Base-by-base conservation (phyloP, 2,888 invertebrate species). In the Aporophyla lueneburgensis region DNA sequence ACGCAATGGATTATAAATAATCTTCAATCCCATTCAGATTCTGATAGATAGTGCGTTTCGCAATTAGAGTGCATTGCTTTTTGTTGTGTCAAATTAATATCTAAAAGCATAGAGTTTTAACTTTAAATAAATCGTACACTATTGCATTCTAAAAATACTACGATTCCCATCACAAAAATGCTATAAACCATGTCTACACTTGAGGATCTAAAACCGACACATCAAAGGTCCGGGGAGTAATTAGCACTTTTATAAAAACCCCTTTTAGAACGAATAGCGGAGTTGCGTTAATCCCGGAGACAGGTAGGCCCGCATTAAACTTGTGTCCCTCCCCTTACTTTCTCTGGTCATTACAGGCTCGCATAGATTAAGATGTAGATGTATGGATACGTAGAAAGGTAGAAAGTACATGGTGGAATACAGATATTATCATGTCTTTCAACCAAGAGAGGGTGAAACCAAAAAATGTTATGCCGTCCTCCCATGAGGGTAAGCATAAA, bases 241-340 rank as follows among this genome's bases (percentile, higher is more conserved):
- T 95, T 95, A 95, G 90, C 95, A 92, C 92, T 92, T 88, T 93
- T 93, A 90, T 93, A 94, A 95, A 93, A 91, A 73, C 24, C 82
- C 87, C 85, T 82, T 83, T 82, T 73, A 86, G 86, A 92, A 90
- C 93, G 94, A 94, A 94, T 93, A 94, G 77, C 88, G 85, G 91
- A 90, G 89, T 91, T 89, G 89, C 86, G 92, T 90, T 93, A 93
- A 93, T 91, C 92, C 93, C 89, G 80, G 91, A 90, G 91, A 91
- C 94, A 95, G 95, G 83, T 86, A 78, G 73, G 89, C 95, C 95
- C 96, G 95, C 94, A 96, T 96, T 93, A 93, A 95, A 95, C 92
- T 96, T 95, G 86, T 86, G 85, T 86, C 88, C 87, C 87, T 91
- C 94, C 93, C 93, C 93, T 92, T 92, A 84, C 91, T 91, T 90